Evolutionary conservation across 1,140 invertebrate genomes (phyloP).

Genomic region (Drosophila navojoa): DNA sequence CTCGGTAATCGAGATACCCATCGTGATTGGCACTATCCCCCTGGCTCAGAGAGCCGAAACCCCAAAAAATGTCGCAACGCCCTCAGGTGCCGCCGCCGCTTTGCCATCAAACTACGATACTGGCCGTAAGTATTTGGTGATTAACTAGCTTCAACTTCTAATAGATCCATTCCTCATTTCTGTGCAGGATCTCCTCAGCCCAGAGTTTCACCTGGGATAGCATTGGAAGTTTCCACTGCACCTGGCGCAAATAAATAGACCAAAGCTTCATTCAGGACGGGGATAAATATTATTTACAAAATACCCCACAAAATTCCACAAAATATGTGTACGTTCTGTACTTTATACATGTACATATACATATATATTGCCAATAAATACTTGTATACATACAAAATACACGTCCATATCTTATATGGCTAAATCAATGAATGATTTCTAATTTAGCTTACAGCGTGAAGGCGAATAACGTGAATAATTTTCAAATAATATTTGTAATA

Average conservation of each 20-base stretch:
- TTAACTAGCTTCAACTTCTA: neutral
- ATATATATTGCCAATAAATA: too few species aligned
- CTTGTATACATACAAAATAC: too few species aligned
- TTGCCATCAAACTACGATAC: slow-evolving; percentile 71
- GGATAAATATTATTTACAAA: too few species aligned
- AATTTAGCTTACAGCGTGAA: too few species aligned
- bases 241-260: slow-evolving; percentile 2
- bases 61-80: slow-evolving; percentile 39
- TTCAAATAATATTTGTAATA: too few species aligned
- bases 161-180: neutral
- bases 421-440: too few species aligned
- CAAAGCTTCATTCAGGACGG: too few species aligned
- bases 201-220: slow-evolving; percentile 39
- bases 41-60: slow-evolving; percentile 60
- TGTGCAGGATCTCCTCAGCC: slow-evolving; percentile 52
- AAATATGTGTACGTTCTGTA: too few species aligned
- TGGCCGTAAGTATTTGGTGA: slow-evolving; percentile 50
- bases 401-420: too few species aligned
- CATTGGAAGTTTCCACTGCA: slow-evolving; percentile 11
- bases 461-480: too few species aligned
- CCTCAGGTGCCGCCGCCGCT: slow-evolving; percentile 55
- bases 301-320: too few species aligned
- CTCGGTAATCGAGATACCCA: slow-evolving; percentile 54
- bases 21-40: slow-evolving; percentile 69
- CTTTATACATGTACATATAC: too few species aligned